Conservation (phyloP, 2,113 vertebrate genomes). For the Cynocephalus volans region DNA sequence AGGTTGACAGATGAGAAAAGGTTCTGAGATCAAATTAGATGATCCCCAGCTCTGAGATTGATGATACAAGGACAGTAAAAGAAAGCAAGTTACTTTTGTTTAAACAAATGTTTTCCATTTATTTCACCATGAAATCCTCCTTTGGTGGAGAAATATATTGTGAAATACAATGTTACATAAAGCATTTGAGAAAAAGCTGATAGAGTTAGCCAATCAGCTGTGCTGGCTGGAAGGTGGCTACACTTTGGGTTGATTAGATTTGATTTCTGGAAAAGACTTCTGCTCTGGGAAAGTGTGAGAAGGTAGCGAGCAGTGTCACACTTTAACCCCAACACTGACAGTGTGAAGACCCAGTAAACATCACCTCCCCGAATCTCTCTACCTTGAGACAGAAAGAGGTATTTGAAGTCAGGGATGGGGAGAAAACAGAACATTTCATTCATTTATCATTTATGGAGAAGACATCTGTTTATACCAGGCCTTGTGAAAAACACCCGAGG, state of each 20-base stretch:
- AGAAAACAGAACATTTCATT: background rate
- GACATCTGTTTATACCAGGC: background rate
- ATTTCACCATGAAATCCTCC: background rate
- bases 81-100: background rate
- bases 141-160: constrained; percentile 11
- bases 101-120: constrained; percentile 1
- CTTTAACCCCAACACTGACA: background rate
- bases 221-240: background rate
- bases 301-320: background rate
- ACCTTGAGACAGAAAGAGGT: background rate
- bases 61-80: background rate
- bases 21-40: background rate
- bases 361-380: background rate
- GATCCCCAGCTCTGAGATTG: background rate
- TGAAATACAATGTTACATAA: background rate
- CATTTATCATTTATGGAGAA: background rate
- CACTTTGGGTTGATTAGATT: background rate
- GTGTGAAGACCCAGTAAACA: background rate
- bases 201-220: background rate
- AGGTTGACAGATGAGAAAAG: background rate
- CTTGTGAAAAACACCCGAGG: background rate
- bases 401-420: background rate
- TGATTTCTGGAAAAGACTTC: constrained; percentile 16
- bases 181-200: background rate
- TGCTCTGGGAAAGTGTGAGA: background rate